Evolutionary conservation across 2,113 vertebrate genomes (phyloP).

Genomic region (Lipotes vexillifer): DNA sequence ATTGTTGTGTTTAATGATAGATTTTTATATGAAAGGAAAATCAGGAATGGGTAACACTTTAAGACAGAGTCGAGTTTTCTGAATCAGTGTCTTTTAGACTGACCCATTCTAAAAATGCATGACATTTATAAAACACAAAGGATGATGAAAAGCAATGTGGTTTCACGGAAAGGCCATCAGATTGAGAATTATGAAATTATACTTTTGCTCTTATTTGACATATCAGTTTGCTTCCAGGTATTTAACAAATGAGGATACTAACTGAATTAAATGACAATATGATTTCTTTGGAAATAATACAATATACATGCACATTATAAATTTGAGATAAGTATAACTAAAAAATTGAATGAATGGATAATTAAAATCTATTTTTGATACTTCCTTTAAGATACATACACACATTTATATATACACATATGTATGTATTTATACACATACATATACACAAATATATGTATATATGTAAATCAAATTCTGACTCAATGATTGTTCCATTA

Average conservation of each 20-base stretch:
- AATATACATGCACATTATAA: not conserved
- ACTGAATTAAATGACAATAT: not conserved
- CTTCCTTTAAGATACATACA: not conserved
- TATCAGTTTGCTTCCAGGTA: not conserved
- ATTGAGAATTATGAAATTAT: not conserved
- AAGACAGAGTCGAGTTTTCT: not conserved
- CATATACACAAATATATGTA: not conserved
- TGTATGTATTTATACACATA: not conserved
- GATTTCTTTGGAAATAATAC: not conserved
- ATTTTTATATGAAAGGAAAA: not conserved
- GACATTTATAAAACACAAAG: not conserved
- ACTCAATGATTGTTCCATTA: not conserved
- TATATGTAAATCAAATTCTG: not conserved
- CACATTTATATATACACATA: not conserved
- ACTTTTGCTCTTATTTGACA: not conserved
- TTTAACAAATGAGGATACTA: not conserved
- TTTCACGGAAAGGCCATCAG: not conserved
- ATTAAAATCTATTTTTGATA: not conserved
- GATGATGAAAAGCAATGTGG: not conserved
- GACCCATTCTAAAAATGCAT: not conserved
- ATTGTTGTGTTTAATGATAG: not conserved
- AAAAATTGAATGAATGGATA: not conserved
- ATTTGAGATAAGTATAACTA: not conserved
- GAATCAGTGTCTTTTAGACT: not conserved
- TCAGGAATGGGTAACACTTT: not conserved